phyloP scores from a whole-genome alignment of 1,140 invertebrate genomes.

The Lordiphosa clarofinis region DNA sequence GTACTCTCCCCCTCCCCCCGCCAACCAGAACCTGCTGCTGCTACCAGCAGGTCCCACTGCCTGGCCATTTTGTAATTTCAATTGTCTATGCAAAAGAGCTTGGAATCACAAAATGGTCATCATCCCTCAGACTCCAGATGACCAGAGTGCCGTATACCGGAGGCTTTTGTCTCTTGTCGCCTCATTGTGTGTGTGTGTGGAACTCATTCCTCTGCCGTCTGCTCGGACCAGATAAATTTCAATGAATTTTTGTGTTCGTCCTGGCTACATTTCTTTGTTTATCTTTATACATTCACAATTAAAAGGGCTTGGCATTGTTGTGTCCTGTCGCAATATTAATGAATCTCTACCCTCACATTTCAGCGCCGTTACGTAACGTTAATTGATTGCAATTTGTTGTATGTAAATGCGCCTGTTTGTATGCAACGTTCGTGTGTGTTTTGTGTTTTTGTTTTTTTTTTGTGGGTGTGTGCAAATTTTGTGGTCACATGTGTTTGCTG shows the following conservation, averaged over 20 bases:
- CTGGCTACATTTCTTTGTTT: constrained; percentile 72
- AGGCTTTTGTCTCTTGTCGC: constrained; percentile 58
- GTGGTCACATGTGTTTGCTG: constrained; percentile 42
- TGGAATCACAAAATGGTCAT: constrained; percentile 69
- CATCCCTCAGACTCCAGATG: constrained; percentile 19
- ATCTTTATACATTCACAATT: constrained; percentile 75
- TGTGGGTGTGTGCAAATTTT: constrained; percentile 56
- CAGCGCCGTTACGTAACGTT: constrained; percentile 14
- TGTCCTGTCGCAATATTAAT: constrained; percentile 69
- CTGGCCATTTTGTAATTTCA: constrained; percentile 52
- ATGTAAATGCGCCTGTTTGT: constrained; percentile 52
- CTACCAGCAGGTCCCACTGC: neutral
- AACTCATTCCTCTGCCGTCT: constrained; percentile 18
- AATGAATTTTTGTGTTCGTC: constrained; percentile 51
- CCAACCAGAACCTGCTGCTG: too few species aligned
- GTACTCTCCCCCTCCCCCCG: constrained; percentile 7
- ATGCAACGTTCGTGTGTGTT: constrained; percentile 11
- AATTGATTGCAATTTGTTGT: constrained; percentile 73
- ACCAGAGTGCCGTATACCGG: constrained; percentile 21
- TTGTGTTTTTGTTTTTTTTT: too few species aligned
- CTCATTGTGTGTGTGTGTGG: constrained; percentile 11
- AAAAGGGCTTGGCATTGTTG: constrained; percentile 70
- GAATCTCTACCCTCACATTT: constrained; percentile 40
- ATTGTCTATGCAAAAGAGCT: constrained; percentile 71
- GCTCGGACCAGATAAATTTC: constrained; percentile 63